These are phyloP conservation scores for Rhinella marina DNA, from an alignment of 2,797 vertebrate genomes.

Conservation along the genomic window DNA sequence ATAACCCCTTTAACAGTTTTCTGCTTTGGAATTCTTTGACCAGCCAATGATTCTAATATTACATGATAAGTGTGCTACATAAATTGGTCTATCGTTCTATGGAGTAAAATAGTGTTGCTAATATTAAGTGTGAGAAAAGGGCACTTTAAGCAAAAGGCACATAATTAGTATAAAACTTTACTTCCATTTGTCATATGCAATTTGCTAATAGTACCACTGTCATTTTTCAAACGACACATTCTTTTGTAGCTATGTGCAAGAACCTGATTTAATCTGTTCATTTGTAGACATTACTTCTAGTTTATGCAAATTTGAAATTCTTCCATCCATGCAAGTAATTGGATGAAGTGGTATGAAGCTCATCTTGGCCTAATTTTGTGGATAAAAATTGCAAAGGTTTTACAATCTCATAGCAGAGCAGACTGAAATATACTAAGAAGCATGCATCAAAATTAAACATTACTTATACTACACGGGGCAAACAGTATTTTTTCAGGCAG, in stretches of 20 bases:
- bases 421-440: slow-evolving; percentile 8
- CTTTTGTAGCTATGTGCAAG: slow-evolving; percentile 26
- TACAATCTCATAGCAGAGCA: not conserved
- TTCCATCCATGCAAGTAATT: slow-evolving; percentile 48
- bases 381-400: slow-evolving; percentile 14
- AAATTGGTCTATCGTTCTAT: slow-evolving; percentile 45
- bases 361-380: slow-evolving; percentile 50
- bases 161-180: slow-evolving; percentile 62
- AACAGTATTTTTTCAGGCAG: slow-evolving; percentile 30
- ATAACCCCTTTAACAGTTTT: not conserved
- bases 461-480: slow-evolving; percentile 9
- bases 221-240: slow-evolving; percentile 47
- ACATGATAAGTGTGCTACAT: slow-evolving; percentile 47
- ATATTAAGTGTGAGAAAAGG: slow-evolving; percentile 59
- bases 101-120: slow-evolving; percentile 43
- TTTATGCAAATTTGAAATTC: slow-evolving; percentile 23
- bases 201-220: slow-evolving; percentile 58
- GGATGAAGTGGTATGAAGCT: slow-evolving; percentile 25
- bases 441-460: slow-evolving; percentile 31
- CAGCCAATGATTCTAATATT: slow-evolving; percentile 48
- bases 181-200: slow-evolving; percentile 57
- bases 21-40: slow-evolving; percentile 41
- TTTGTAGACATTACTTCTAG: slow-evolving; percentile 49
- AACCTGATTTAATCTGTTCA: slow-evolving; percentile 46
- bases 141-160: slow-evolving; percentile 59